A percentile compares a stretch with the other conserved stretches of the same genome.
phyloP scores from a whole-genome alignment of 2,888 invertebrate genomes.

The Clivina fossor region DNA sequence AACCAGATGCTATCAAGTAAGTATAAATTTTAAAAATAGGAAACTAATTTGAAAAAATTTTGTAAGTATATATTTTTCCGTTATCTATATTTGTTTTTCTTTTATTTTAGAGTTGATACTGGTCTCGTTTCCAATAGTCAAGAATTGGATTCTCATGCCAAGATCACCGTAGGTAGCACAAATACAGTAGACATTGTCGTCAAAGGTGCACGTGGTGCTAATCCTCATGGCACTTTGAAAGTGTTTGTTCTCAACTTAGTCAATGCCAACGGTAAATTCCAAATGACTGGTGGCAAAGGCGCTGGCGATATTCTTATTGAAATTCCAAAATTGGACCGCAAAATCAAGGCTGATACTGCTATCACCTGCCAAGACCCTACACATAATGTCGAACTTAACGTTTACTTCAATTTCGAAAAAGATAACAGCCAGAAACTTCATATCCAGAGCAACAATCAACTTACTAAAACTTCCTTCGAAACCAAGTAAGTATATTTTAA shows the following conservation, averaged over 20 bases:
- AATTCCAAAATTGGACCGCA: slow-evolving; percentile 61
- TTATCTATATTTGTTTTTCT: slow-evolving; percentile 1
- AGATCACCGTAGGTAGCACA: slow-evolving; percentile 55
- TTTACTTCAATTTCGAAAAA: slow-evolving; percentile 70
- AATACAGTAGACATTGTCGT: slow-evolving; percentile 60
- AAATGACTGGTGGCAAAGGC: slow-evolving; percentile 66
- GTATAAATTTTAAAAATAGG: slow-evolving; percentile 43
- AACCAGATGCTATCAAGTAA: slow-evolving; percentile 61
- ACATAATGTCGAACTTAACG: slow-evolving; percentile 62
- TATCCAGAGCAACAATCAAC: slow-evolving; percentile 63
- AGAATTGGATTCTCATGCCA: slow-evolving; percentile 58
- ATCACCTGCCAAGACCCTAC: slow-evolving; percentile 63
- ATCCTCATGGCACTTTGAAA: slow-evolving; percentile 58
- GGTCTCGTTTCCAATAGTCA: slow-evolving; percentile 54
- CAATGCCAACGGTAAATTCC: slow-evolving; percentile 64
- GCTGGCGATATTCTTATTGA: slow-evolving; percentile 62
- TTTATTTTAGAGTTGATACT: slow-evolving; percentile 53
- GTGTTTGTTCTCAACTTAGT: slow-evolving; percentile 59
- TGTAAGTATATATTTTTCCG: neutral
- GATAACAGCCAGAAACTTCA: slow-evolving; percentile 69
- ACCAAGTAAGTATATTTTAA: slow-evolving; percentile 62
- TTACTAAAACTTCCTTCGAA: slow-evolving; percentile 58
- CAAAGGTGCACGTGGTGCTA: slow-evolving; percentile 54
- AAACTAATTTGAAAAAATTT: neutral
- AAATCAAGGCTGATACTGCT: slow-evolving; percentile 63